Conservation (phyloP, 1,140 invertebrate genomes). For the Drosophila bocki region DNA sequence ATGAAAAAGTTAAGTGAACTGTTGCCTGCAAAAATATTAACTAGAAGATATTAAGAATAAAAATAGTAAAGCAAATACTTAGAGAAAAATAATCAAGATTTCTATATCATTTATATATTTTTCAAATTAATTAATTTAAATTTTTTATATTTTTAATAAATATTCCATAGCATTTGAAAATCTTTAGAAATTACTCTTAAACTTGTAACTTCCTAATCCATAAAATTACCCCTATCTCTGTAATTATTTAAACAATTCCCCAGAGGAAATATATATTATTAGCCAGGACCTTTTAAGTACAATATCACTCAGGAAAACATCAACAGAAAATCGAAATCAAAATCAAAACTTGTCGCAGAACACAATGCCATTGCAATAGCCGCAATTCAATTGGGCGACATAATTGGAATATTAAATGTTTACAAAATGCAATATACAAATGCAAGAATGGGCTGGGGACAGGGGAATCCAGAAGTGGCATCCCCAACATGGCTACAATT, state of each 20-base stretch:
- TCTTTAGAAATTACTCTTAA: too few species aligned
- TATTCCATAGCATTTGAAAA: too few species aligned
- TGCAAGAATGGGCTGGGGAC: constrained; percentile 13
- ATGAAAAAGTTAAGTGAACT: not conserved
- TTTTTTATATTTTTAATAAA: too few species aligned
- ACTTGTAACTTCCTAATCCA: not conserved
- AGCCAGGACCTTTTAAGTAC: not conserved
- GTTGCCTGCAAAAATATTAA: not conserved
- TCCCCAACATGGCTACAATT: constrained; percentile 62
- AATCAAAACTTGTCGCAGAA: constrained; percentile 15
- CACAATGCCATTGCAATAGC: constrained; percentile 51
- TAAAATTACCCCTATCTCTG: not conserved
- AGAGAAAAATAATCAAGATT: too few species aligned
- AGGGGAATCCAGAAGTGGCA: constrained; percentile 6
- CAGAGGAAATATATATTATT: not conserved
- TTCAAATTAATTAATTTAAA: too few species aligned
- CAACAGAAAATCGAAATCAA: constrained; percentile 15
- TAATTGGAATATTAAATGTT: constrained; percentile 83
- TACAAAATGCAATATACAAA: constrained; percentile 79
- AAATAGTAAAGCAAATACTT: not conserved
- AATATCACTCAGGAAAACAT: constrained; percentile 10
- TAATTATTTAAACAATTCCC: constrained; percentile 12
- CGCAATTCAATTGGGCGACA: constrained; percentile 75
- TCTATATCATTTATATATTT: too few species aligned
- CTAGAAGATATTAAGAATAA: too few species aligned